A percentile compares a stretch with the other conserved stretches of the same genome.
Evolutionary conservation across 2,113 vertebrate species (phyloP).

Genomic region (Anoura caudifer): DNA sequence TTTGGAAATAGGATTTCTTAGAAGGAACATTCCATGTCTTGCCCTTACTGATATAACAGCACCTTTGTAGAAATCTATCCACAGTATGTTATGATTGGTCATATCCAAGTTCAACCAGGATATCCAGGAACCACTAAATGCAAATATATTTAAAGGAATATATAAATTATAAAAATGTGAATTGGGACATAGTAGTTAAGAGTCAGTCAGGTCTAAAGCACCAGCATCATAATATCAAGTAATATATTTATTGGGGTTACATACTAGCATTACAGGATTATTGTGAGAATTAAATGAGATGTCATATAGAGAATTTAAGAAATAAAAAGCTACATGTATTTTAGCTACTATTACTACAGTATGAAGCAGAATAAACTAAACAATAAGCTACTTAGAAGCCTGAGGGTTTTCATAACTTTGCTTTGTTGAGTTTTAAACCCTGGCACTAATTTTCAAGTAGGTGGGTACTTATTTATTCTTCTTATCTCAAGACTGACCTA

Average conservation of each 20-base stretch:
- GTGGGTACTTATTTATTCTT: neutral
- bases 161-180: neutral
- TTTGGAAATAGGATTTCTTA: constrained; percentile 44
- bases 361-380: neutral
- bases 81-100: neutral
- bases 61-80: neutral
- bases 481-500: neutral
- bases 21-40: constrained; percentile 30
- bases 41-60: neutral
- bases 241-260: neutral
- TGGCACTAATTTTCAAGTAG: neutral
- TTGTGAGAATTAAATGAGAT: neutral
- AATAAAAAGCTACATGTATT: neutral
- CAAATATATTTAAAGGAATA: neutral
- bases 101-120: neutral
- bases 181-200: neutral
- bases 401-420: neutral
- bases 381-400: neutral
- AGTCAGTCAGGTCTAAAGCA: neutral
- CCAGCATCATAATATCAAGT: neutral
- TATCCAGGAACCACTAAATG: neutral
- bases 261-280: neutral
- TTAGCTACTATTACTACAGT: neutral
- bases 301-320: neutral
- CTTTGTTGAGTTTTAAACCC: neutral